A percentile compares a stretch with the other conserved stretches of the same genome.
phyloP scores from a whole-genome alignment of 2,797 vertebrate species.

The Manis pentadactyla region DNA sequence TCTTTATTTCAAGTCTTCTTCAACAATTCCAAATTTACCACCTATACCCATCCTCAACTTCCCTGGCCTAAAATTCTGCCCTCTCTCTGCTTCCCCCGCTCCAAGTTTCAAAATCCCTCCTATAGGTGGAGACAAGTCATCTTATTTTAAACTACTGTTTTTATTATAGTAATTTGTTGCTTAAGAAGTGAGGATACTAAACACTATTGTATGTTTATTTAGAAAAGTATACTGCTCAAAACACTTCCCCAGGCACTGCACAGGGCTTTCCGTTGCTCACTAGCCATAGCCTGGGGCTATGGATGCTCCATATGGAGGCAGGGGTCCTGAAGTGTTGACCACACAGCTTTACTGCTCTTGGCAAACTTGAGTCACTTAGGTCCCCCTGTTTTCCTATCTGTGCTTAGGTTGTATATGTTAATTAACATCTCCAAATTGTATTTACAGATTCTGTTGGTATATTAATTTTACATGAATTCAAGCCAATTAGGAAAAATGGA shows the following conservation, averaged over 20 bases:
- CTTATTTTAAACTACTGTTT: background rate
- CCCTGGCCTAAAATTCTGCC: background rate
- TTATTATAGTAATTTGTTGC: background rate
- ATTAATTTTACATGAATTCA: background rate
- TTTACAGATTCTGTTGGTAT: background rate
- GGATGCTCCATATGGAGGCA: background rate
- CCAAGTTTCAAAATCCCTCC: background rate
- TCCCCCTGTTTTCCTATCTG: background rate
- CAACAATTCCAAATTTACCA: background rate
- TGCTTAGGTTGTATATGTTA: background rate
- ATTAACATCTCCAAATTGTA: background rate
- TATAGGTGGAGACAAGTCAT: background rate
- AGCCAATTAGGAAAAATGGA: background rate
- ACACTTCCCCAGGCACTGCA: background rate
- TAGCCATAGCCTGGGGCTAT: background rate
- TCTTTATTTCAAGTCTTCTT: background rate
- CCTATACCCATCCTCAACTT: background rate
- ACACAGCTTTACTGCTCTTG: background rate
- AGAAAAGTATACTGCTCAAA: background rate
- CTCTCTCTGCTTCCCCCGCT: background rate
- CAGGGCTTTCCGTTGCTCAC: background rate
- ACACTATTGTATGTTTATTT: background rate
- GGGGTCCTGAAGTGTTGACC: background rate
- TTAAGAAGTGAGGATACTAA: background rate
- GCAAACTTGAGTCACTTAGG: background rate